Evolutionary conservation across 2,888 invertebrate species (phyloP), one percentile per base, ranked within the genome.

Genomic region (Smittia sp.): DNA sequence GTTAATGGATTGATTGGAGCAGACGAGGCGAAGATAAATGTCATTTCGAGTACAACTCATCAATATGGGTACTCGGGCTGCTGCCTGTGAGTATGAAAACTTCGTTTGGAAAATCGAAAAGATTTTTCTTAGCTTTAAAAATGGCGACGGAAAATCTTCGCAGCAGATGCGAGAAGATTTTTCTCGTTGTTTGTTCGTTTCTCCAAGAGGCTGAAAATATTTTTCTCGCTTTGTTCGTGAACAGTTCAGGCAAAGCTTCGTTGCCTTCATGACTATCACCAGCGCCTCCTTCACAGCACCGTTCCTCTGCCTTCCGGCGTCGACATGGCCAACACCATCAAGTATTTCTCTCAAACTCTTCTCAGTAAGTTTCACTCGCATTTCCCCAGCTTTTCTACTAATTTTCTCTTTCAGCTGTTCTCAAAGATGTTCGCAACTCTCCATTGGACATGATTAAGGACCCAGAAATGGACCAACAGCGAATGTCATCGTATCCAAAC

Each of bases 181-280:
- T 72, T 39, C 38, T 15, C 15, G 69, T 65, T 27, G 9, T 18
- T 58, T 58, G 58, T 18, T 6, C 18, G 22, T 1, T 22, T 22
- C 3, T 58, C 18, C 3, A 46, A 15, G 39, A 39, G 11, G 11
- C n/a, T 58, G 7, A 58, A 18, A 18, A 25, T 41, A 52, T 39
- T 20, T 15, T 41, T 73, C 75, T 74, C 75, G 69, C 75, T 41
- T 79, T 82, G 76, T 85, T 32, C 32, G 9, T n/a, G 9, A 32
- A 32, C 32, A 98, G 98, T 98, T 86, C 96, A 97, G 80, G 94
- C 98, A 78, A 99, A 99, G 87, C 92, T 99, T 81, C 91, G 96
- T 79, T 96, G 93, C 82, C 89, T 99, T 77, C 94, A 96, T 84
- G 99, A 99, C 84, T 96, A 93, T 84, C 96, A 98, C 84, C 88